These are phyloP conservation scores for Scaptodrosophila lebanonensis DNA, from an alignment of 1,140 invertebrate species.

Conservation along the genomic window DNA sequence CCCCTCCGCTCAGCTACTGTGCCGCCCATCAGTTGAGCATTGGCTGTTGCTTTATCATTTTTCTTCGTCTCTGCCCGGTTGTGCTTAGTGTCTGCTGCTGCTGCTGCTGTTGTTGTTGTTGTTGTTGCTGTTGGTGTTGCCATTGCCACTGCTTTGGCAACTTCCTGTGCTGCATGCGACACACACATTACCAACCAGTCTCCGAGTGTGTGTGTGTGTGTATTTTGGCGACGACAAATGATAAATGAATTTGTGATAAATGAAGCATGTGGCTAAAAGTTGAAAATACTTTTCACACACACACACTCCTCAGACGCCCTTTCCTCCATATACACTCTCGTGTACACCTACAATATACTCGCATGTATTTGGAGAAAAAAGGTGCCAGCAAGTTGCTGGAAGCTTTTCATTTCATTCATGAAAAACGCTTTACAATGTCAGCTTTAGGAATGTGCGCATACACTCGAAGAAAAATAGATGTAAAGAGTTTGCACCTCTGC, in stretches of 20 bases:
- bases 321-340: no score
- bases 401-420: no score
- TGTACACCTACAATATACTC: no score
- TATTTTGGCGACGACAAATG: conserved; percentile 45
- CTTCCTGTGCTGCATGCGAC: conserved; percentile 22
- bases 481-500: no score
- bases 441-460: no score
- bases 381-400: no score
- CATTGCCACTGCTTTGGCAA: conserved; percentile 6
- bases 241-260: conserved; percentile 62
- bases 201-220: conserved; percentile 6
- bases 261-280: conserved; percentile 75
- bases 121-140: background rate
- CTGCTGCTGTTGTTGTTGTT: background rate
- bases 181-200: conserved; percentile 3
- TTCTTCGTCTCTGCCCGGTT: conserved; percentile 39
- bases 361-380: no score
- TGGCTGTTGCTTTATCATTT: conserved; percentile 41
- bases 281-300: conserved; percentile 70
- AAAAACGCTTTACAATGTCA: no score
- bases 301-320: no score
- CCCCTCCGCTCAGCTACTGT: background rate
- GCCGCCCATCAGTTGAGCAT: background rate
- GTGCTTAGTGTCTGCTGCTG: conserved; percentile 23
- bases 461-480: no score